Evolutionary conservation across 2,113 vertebrate genomes (phyloP).

Genomic region (Proterorhinus semilunaris): DNA sequence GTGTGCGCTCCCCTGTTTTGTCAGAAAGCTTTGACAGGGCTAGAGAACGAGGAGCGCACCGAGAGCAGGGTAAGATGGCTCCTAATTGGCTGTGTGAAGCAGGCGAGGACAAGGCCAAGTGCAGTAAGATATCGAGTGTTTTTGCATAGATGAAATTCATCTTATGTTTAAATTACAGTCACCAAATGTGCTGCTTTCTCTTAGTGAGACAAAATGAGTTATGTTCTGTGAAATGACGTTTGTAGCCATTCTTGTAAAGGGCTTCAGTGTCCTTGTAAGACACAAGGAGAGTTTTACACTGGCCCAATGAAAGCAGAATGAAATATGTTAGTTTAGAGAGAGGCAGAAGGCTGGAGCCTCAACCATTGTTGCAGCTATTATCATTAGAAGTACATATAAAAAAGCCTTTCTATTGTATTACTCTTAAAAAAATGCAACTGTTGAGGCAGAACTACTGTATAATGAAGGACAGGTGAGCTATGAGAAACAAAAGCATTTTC

Average conservation of each 20-base stretch:
- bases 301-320: background rate
- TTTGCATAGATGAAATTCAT: background rate
- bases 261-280: background rate
- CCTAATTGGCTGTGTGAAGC: constrained; percentile 58
- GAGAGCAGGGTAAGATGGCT: constrained; percentile 48
- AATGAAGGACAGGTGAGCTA: background rate
- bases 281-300: background rate
- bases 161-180: background rate
- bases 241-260: background rate
- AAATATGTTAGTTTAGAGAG: background rate
- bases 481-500: background rate
- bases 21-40: constrained; percentile 55
- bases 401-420: background rate
- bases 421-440: no score
- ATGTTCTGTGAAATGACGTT: background rate
- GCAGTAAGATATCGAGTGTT: constrained; percentile 12
- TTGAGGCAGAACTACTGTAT: background rate
- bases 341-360: background rate
- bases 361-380: background rate
- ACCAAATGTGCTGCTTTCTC: background rate
- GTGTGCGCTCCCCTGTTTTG: constrained; percentile 56
- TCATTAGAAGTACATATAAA: background rate
- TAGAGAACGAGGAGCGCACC: constrained; percentile 48
- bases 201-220: constrained; percentile 1
- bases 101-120: constrained; percentile 27